Evolutionary conservation across 2,888 invertebrate species (phyloP).

Genomic region (Spisula subtruncata): DNA sequence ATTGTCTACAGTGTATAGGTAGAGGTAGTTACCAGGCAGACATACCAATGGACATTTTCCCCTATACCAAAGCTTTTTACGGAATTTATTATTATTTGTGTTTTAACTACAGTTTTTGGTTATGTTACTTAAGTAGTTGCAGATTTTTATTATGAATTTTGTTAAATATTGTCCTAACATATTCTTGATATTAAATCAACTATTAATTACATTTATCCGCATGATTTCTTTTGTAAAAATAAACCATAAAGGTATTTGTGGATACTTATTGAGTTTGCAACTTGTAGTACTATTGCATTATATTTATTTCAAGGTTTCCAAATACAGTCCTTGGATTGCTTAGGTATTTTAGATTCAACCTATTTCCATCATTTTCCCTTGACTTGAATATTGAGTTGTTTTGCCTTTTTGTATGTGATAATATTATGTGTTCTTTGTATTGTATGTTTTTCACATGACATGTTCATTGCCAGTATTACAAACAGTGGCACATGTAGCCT

Average conservation of each 20-base stretch:
- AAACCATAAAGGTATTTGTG: neutral
- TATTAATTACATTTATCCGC: neutral
- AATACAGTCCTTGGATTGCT: constrained; percentile 40
- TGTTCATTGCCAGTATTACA: neutral
- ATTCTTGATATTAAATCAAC: neutral
- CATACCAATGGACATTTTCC: constrained; percentile 10
- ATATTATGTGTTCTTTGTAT: neutral
- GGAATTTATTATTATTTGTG: neutral
- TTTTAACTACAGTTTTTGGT: constrained; percentile 4
- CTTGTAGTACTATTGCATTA: constrained; percentile 2
- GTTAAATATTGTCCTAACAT: constrained; percentile 22
- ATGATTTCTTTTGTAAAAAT: neutral
- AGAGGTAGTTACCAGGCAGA: constrained; percentile 36
- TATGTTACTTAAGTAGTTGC: neutral
- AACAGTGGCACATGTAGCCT: neutral
- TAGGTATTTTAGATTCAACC: constrained; percentile 28
- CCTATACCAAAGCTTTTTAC: constrained; percentile 17
- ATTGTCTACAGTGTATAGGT: constrained; percentile 34
- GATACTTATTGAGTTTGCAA: constrained; percentile 6
- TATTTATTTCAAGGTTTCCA: constrained; percentile 28
- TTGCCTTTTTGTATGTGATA: constrained; percentile 6
- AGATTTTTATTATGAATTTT: neutral
- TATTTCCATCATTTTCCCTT: constrained; percentile 11
- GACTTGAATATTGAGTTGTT: neutral
- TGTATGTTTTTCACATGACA: neutral